A percentile compares a stretch with the other conserved stretches of the same genome.
Evolutionary conservation across 2,888 invertebrate species (phyloP).

Genomic region (Synanthedon formicaeformis): DNA sequence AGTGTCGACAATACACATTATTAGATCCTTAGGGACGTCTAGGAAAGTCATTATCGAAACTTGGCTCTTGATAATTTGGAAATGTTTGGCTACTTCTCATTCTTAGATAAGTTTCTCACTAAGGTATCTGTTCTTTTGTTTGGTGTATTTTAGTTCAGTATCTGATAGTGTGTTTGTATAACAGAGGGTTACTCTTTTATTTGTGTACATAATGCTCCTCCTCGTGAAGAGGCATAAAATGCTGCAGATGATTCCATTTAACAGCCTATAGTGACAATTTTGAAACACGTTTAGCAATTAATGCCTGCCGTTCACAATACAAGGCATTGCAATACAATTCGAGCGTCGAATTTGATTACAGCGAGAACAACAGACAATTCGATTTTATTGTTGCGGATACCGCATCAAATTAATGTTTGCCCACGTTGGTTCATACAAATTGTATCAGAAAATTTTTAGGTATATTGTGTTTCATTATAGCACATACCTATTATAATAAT

Average conservation of each 20-base stretch:
- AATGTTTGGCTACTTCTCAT: too few relatives aligned
- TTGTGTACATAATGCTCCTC: too few relatives aligned
- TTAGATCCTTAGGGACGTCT: constrained; percentile 2
- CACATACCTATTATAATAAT: too few relatives aligned
- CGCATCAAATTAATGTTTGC: constrained; percentile 2
- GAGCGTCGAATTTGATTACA: constrained; percentile 16
- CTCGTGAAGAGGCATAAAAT: background rate
- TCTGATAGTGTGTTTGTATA: too few relatives aligned
- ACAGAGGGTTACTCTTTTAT: too few relatives aligned
- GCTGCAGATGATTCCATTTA: constrained; percentile 1
- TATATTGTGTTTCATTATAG: too few relatives aligned
- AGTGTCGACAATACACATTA: constrained; percentile 10
- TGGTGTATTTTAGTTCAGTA: too few relatives aligned
- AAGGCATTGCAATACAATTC: constrained; percentile 1
- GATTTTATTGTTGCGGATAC: constrained; percentile 12
- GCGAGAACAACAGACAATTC: constrained; percentile 8
- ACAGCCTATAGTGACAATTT: constrained; percentile 15
- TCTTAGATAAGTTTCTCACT: too few relatives aligned
- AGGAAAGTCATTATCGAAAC: too few relatives aligned
- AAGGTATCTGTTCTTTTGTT: too few relatives aligned
- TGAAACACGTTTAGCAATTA: background rate
- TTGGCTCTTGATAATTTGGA: too few relatives aligned
- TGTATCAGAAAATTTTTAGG: too few relatives aligned
- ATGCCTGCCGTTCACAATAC: background rate
- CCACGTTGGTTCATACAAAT: background rate